Percentiles rank a stretch among this genome's conserved stretches.
These are phyloP conservation scores for Danio kyathit DNA, from an alignment of 2,797 vertebrate species.

Conservation along the genomic window DNA sequence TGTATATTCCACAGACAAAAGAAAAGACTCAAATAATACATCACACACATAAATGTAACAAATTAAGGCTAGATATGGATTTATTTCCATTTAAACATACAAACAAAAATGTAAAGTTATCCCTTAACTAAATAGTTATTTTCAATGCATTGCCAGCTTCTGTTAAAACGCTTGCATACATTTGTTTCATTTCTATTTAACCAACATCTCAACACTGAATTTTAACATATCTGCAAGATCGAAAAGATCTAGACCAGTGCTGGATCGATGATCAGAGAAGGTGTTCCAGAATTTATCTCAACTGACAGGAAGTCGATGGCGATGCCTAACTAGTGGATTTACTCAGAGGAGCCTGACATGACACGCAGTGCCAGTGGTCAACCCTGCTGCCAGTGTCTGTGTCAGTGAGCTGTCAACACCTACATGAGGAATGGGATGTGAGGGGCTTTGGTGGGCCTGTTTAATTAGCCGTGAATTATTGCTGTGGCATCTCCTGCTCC, in stretches of 20 bases:
- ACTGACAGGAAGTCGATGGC: constrained; percentile 56
- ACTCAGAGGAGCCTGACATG: constrained; percentile 54
- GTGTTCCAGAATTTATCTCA: constrained; percentile 55
- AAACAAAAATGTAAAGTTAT: not conserved
- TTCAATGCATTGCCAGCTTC: not conserved
- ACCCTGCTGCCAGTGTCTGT: not conserved
- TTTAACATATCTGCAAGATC: not conserved
- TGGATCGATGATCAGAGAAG: constrained; percentile 42
- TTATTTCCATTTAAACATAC: not conserved
- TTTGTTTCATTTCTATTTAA: not conserved
- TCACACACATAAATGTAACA: not conserved
- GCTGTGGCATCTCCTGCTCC: constrained; percentile 23
- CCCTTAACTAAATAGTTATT: not conserved
- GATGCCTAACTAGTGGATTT: constrained; percentile 62
- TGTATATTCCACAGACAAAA: not conserved
- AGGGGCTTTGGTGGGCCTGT: constrained; percentile 42
- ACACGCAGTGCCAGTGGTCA: constrained; percentile 13
- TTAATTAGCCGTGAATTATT: constrained; percentile 61
- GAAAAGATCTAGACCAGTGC: not conserved
- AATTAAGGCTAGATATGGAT: not conserved
- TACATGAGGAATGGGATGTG: constrained; percentile 39
- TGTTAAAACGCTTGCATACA: not conserved
- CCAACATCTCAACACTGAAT: not conserved
- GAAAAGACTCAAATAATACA: not conserved
- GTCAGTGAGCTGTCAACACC: constrained; percentile 27